phyloP scores from a whole-genome alignment of 2,797 vertebrate genomes.

The Potorous gilbertii region DNA sequence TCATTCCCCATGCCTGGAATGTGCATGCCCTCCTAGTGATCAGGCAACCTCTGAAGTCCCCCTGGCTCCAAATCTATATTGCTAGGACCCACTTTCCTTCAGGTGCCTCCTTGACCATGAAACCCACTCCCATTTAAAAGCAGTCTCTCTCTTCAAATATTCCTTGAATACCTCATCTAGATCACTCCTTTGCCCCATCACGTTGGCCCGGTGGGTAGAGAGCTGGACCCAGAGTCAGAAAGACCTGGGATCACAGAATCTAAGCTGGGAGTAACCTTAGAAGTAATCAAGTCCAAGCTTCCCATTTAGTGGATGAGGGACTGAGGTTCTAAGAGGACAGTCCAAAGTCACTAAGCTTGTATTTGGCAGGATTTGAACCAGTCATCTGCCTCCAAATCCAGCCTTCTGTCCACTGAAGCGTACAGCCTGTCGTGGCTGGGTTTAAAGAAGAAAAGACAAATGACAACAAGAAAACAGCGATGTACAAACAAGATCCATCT shows the following conservation, averaged over 20 bases:
- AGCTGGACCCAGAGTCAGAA: not conserved
- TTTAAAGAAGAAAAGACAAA: not conserved
- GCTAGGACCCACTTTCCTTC: not conserved
- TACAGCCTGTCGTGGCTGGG: not conserved
- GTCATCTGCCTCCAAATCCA: not conserved
- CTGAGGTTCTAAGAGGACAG: not conserved
- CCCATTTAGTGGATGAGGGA: not conserved
- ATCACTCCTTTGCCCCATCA: not conserved
- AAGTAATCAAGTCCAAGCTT: not conserved
- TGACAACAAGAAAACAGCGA: not conserved
- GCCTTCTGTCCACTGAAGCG: not conserved
- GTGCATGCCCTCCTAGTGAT: too few species aligned
- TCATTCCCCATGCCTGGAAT: not conserved
- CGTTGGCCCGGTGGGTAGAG: not conserved
- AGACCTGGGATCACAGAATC: not conserved
- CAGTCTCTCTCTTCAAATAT: not conserved
- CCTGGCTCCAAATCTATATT: not conserved
- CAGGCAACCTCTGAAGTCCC: not conserved
- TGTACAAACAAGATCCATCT: not conserved
- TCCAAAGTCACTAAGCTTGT: not conserved
- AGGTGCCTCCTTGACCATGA: not conserved
- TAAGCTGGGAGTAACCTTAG: not conserved
- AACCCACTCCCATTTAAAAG: not conserved
- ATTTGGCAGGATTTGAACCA: not conserved
- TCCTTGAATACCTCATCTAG: not conserved